Conservation (phyloP, 1,140 invertebrate genomes). For the Lucilia cuprina region DNA sequence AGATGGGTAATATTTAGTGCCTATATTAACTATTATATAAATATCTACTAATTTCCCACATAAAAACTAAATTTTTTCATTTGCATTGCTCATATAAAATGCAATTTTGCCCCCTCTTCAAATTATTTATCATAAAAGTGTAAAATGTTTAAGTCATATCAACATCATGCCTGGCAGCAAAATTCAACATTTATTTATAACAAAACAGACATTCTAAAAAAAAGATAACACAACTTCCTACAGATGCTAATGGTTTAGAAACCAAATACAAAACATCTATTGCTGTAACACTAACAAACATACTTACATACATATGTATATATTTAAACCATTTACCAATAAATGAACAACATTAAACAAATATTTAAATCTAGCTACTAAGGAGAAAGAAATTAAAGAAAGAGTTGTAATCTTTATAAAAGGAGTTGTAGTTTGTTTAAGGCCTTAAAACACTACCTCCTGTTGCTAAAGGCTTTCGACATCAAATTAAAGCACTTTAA, state of each 20-base stretch:
- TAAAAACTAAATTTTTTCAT: no score
- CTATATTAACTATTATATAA: no score
- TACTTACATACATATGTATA: no score
- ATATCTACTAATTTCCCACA: no score
- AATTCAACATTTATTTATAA: neutral
- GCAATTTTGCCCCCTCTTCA: neutral
- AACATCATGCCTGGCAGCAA: neutral
- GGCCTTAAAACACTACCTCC: neutral
- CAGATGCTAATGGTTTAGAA: neutral
- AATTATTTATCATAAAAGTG: neutral
- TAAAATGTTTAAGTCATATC: neutral
- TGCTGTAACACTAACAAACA: neutral
- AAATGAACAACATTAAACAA: neutral
- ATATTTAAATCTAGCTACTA: neutral
- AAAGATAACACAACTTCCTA: neutral
- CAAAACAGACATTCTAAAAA: neutral
- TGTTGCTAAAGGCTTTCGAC: slow-evolving; percentile 11
- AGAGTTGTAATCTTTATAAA: neutral
- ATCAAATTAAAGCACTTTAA: slow-evolving; percentile 3
- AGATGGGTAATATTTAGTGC: no score
- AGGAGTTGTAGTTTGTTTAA: neutral
- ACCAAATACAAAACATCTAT: neutral
- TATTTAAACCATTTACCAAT: neutral
- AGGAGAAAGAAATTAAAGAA: neutral
- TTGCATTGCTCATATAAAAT: no score